Percentiles rank a stretch among this genome's conserved stretches.
Conservation (phyloP, 1,140 invertebrate genomes). For the Ips typographus region DNA sequence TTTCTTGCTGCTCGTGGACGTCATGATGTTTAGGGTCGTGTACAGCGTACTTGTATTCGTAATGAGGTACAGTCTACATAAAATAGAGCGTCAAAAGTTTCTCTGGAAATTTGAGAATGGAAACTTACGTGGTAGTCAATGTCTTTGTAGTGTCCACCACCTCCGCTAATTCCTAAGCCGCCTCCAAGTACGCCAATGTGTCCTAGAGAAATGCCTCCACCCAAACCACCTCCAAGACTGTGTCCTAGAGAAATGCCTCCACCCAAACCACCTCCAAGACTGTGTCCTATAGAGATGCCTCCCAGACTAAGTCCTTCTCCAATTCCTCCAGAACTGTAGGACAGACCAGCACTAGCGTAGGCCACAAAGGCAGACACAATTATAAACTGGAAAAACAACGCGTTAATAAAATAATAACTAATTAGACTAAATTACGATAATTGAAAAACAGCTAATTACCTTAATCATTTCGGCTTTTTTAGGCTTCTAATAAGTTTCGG, state of each 20-base stretch:
- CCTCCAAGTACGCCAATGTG: background rate
- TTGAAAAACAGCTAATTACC: too few species aligned
- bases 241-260: background rate
- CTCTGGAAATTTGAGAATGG: background rate
- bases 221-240: background rate
- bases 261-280: slow-evolving; percentile 9
- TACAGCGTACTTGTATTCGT: slow-evolving; percentile 12
- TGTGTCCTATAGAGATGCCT: background rate
- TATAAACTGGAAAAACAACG: slow-evolving; percentile 17
- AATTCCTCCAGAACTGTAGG: background rate
- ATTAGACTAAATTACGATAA: too few species aligned
- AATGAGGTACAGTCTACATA: slow-evolving; percentile 15
- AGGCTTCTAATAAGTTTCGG: too few species aligned
- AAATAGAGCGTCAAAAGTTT: background rate
- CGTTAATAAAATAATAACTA: too few species aligned
- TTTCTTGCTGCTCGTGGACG: slow-evolving; percentile 19
- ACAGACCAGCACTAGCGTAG: slow-evolving; percentile 13
- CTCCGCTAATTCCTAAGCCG: background rate
- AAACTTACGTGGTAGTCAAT: slow-evolving; percentile 26
- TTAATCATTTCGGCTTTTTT: too few species aligned
- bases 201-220: background rate
- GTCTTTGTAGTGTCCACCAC: slow-evolving; percentile 5
- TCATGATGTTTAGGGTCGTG: slow-evolving; percentile 23
- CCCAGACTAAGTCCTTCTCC: slow-evolving; percentile 1
- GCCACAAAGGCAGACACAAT: slow-evolving; percentile 17